Evolutionary conservation across 1,140 invertebrate genomes (phyloP), one percentile per base, ranked within the genome.

Genomic region (Drosophila orosa): DNA sequence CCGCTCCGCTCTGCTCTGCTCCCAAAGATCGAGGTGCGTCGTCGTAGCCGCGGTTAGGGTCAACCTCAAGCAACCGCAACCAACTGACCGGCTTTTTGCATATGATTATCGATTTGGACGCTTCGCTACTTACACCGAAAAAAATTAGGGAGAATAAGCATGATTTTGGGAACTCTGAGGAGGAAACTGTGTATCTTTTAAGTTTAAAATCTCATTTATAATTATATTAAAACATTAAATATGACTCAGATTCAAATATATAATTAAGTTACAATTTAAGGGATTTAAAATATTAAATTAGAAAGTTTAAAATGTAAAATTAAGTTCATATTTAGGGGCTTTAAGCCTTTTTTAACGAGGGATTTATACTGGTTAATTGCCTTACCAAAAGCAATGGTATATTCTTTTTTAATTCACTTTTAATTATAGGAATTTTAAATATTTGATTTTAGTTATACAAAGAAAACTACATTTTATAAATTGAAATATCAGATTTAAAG

Each of bases 1-100:
- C 33, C 48, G 1, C 29, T 19, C 55, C 15, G 57, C 22, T n/a
- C n/a, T n/a, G 7, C n/a, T 15, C 48, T 29, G 27, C 35, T 42
- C 22, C 24, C 33, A 5, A 19, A 31, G 40, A 31, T 45, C 12
- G 50, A 24, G 67, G 45, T 47, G 65, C 40, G 63, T 61, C 39
- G 39, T 12, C 25, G 42, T 42, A 24, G 44, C 5, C 45, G 24
- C 31, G 45, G 65, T 66, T 66, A 68, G 65, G 65, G 65, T 68
- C 65, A 68, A 50, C 44, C 61, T 65, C 27, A 65, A 68, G 65
- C 29, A 45, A 67, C 42, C 60, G 48, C 57, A 50, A 75, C 60
- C 17, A 37, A 76, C 63, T 75, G 75, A 83, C 83, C 83, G 76
- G 83, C 80, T 83, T 87, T 86, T 86, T 86, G 83, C 83, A 86